These are phyloP conservation scores for Festucalex cinctus DNA, from an alignment of 2,113 vertebrate genomes.

Conservation along the genomic window DNA sequence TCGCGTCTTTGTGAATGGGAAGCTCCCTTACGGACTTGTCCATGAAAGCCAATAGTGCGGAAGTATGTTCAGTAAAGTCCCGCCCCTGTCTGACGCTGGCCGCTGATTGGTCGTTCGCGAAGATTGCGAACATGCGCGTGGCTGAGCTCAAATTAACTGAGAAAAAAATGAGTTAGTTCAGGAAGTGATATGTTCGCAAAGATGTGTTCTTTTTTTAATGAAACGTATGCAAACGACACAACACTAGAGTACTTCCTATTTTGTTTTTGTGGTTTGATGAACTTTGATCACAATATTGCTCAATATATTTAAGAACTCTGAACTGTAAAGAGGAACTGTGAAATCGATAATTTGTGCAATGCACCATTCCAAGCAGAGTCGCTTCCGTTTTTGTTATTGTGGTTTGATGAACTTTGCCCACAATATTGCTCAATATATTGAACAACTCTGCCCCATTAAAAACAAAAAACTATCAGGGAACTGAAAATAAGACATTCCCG, in stretches of 20 bases:
- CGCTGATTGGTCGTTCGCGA: too few species aligned
- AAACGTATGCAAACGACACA: too few species aligned
- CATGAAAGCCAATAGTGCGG: too few species aligned
- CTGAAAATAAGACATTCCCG: constrained; percentile 4
- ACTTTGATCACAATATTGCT: constrained; percentile 1
- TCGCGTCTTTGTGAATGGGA: too few species aligned
- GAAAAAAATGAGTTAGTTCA: too few species aligned
- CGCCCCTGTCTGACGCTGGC: too few species aligned
- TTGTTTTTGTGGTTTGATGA: neutral
- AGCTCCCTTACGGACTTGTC: too few species aligned
- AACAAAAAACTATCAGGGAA: neutral
- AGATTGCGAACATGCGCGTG: too few species aligned
- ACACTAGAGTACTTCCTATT: neutral
- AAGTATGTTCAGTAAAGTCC: too few species aligned
- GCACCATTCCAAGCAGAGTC: neutral
- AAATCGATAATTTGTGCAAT: neutral
- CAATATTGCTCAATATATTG: neutral
- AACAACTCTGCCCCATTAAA: neutral
- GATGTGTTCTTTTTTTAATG: too few species aligned
- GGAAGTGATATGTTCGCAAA: too few species aligned
- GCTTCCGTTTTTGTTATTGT: neutral
- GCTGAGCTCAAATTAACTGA: too few species aligned
- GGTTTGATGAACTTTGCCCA: neutral
- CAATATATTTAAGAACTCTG: neutral
- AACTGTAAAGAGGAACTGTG: neutral